These are phyloP conservation scores for Bellardia bayeri DNA, from an alignment of 2,888 invertebrate genomes.

Conservation along the genomic window DNA sequence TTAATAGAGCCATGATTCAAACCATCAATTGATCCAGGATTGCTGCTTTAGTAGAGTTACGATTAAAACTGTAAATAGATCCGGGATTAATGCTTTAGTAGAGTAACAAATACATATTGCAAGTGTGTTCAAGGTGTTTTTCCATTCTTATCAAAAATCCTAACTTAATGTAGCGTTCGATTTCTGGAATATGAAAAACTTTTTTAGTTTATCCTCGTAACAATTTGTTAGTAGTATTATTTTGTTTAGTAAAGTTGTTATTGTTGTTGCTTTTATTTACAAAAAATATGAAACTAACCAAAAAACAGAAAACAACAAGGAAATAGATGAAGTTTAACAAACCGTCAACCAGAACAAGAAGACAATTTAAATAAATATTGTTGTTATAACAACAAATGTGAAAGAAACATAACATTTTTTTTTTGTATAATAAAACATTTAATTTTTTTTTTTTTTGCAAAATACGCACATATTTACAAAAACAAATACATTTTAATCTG, in stretches of 20 bases:
- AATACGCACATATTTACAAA: neutral
- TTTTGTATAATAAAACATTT: slow-evolving; percentile 41
- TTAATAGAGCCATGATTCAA: no score
- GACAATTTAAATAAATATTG: slow-evolving; percentile 37
- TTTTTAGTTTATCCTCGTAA: no score
- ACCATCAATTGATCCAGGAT: no score
- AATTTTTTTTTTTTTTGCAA: neutral
- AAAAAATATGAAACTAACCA: slow-evolving; percentile 5
- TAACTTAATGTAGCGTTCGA: no score
- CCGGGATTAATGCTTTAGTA: no score
- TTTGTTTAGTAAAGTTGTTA: neutral
- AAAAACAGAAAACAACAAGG: neutral
- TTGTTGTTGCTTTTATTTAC: neutral
- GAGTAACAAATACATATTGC: no score
- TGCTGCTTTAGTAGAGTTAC: no score
- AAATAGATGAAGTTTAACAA: slow-evolving; percentile 37
- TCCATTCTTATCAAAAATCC: no score
- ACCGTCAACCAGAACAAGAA: slow-evolving; percentile 13
- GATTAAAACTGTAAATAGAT: no score
- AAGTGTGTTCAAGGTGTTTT: no score
- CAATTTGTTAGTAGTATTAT: no score
- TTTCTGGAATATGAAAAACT: no score
- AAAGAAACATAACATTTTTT: neutral
- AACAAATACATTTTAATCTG: neutral
- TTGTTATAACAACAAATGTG: slow-evolving; percentile 13